Evolutionary conservation across 2,113 vertebrate genomes (phyloP).

Genomic region (Poecilia latipinna): DNA sequence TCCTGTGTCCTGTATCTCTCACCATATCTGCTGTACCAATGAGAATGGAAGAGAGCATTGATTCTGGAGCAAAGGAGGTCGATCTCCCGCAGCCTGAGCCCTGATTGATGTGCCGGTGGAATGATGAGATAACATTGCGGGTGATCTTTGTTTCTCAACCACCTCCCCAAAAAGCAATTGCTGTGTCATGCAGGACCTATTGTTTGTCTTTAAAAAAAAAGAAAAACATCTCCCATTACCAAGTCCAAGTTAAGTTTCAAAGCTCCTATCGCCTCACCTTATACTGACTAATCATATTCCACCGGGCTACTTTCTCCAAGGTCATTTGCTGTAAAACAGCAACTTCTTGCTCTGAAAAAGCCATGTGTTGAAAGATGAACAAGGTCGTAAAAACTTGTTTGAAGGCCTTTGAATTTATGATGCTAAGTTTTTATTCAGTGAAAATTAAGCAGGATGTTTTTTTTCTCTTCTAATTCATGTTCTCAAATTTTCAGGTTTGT

Average conservation of each 20-base stretch:
- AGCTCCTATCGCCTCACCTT: conserved; percentile 74
- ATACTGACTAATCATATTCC: conserved; percentile 60
- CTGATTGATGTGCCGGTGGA: conserved; percentile 80
- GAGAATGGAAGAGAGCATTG: conserved; percentile 74
- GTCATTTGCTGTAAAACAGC: conserved; percentile 20
- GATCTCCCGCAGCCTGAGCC: conserved; percentile 67
- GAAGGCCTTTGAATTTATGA: neutral
- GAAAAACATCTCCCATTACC: conserved; percentile 28
- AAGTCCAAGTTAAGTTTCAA: conserved; percentile 69
- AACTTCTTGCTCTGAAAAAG: conserved; percentile 42
- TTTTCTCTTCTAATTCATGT: neutral
- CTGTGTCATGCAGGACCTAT: conserved; percentile 44
- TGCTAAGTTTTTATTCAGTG: neutral
- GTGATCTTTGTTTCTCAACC: conserved; percentile 73
- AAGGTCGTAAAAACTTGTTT: neutral
- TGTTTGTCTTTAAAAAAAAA: conserved; percentile 55
- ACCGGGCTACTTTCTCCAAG: conserved; percentile 42
- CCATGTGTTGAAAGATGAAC: neutral
- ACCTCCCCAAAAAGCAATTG: conserved; percentile 49
- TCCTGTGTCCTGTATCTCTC: conserved; percentile 69
- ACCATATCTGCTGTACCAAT: conserved; percentile 73
- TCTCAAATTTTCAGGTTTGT: neutral
- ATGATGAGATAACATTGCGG: conserved; percentile 81
- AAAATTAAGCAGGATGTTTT: neutral
- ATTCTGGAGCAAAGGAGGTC: conserved; percentile 74